These are phyloP conservation scores for Lagodon rhomboides DNA, from an alignment of 2,797 vertebrate species.

Conservation along the genomic window DNA sequence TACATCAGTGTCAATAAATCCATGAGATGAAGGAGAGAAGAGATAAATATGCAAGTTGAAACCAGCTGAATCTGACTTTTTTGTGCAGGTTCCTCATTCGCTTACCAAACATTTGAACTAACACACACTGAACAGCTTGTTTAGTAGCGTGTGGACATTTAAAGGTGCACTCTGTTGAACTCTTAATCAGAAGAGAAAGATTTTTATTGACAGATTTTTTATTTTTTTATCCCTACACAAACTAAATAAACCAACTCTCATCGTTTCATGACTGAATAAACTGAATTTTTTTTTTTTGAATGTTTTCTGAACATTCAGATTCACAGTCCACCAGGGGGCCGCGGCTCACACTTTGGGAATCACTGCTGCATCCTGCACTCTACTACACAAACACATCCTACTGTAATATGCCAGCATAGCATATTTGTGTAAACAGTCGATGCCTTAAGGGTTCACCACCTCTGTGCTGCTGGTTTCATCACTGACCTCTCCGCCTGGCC, in stretches of 20 bases:
- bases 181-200: too few species aligned
- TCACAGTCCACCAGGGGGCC: too few species aligned
- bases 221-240: too few species aligned
- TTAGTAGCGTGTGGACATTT: not conserved
- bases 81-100: slow-evolving; percentile 8
- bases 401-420: not conserved
- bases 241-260: too few species aligned
- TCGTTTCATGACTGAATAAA: too few species aligned
- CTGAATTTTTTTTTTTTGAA: too few species aligned
- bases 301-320: too few species aligned
- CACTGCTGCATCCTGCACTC: too few species aligned
- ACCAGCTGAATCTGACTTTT: slow-evolving; percentile 1
- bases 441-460: not conserved
- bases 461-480: not conserved
- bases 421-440: not conserved
- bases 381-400: not conserved
- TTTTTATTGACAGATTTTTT: too few species aligned
- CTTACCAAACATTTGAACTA: not conserved
- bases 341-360: too few species aligned
- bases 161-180: not conserved
- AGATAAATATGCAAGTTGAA: slow-evolving; percentile 1
- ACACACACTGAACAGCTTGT: not conserved
- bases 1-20: too few species aligned
- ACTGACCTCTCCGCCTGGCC: slow-evolving; percentile 6
- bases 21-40: not conserved